Conservation (phyloP, 2,113 vertebrate genomes). For the Ancistrus triradiatus region DNA sequence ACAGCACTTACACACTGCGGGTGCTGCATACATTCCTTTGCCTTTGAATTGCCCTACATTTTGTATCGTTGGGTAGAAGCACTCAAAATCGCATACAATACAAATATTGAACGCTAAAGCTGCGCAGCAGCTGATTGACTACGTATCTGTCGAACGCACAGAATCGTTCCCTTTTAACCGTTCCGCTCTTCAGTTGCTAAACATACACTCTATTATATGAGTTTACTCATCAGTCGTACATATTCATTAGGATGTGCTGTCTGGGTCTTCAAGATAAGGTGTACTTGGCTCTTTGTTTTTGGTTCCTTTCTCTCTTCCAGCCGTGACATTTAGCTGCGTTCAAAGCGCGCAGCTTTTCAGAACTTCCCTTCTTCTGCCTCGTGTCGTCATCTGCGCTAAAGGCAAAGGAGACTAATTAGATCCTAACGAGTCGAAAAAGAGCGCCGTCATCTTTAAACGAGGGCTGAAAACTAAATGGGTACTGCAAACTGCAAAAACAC, state of each 20-base stretch:
- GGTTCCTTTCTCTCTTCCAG: constrained; percentile 20
- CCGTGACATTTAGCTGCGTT: constrained; percentile 37
- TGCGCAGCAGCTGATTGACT: neutral
- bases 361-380: constrained; percentile 22
- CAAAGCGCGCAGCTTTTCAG: constrained; percentile 24
- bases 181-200: neutral
- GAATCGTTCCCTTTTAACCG: neutral
- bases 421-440: constrained; percentile 30
- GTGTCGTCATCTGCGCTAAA: constrained; percentile 41
- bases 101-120: neutral
- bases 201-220: constrained; percentile 22
- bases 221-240: constrained; percentile 22
- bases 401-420: constrained; percentile 42
- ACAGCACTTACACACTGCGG: no score
- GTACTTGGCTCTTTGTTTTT: constrained; percentile 12
- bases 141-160: no score
- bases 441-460: constrained; percentile 20
- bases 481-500: no score
- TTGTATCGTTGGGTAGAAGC: no score
- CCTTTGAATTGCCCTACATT: no score
- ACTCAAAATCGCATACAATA: no score
- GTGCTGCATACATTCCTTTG: no score
- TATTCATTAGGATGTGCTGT: constrained; percentile 27
- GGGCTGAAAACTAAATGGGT: neutral
- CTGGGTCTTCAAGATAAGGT: constrained; percentile 41